Conservation (phyloP, 2,113 vertebrate genomes). For the Periophthalmus modestus region DNA sequence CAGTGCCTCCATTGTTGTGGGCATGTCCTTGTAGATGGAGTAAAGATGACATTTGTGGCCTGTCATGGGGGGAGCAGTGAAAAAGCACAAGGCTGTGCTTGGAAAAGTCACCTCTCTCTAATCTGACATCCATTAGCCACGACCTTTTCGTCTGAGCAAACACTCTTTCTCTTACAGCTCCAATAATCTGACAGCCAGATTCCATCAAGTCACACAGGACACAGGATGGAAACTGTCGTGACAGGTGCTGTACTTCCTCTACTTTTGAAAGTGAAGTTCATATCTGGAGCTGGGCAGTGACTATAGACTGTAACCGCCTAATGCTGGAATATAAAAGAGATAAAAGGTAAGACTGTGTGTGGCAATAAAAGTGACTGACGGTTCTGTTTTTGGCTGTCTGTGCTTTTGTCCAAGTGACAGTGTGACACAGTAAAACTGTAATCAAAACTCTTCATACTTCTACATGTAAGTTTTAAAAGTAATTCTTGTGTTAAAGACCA, state of each 20-base stretch:
- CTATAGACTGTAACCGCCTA: not conserved
- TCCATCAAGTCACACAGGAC: conserved; percentile 36
- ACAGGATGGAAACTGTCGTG: not conserved
- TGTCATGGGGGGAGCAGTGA: conserved; percentile 8
- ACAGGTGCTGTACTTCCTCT: not conserved
- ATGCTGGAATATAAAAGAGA: not conserved
- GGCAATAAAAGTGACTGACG: not conserved
- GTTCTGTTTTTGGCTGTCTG: not conserved
- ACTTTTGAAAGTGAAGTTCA: not conserved
- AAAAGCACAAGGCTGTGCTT: conserved; percentile 27
- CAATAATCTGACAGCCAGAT: conserved; percentile 54
- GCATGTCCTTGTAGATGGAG: not conserved
- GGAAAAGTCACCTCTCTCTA: conserved; percentile 44
- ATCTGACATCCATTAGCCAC: conserved; percentile 58
- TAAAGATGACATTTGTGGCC: conserved; percentile 17
- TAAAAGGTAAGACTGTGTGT: not conserved
- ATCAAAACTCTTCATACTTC: no score
- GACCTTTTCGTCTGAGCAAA: conserved; percentile 62
- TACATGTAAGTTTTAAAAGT: no score
- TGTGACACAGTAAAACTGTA: not conserved
- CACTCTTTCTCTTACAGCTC: conserved; percentile 50
- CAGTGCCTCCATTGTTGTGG: not conserved
- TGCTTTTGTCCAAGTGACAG: not conserved
- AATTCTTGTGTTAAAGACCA: no score
- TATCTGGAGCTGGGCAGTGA: not conserved